Conservation (phyloP, 2,797 vertebrate species). For the Picus viridis region DNA sequence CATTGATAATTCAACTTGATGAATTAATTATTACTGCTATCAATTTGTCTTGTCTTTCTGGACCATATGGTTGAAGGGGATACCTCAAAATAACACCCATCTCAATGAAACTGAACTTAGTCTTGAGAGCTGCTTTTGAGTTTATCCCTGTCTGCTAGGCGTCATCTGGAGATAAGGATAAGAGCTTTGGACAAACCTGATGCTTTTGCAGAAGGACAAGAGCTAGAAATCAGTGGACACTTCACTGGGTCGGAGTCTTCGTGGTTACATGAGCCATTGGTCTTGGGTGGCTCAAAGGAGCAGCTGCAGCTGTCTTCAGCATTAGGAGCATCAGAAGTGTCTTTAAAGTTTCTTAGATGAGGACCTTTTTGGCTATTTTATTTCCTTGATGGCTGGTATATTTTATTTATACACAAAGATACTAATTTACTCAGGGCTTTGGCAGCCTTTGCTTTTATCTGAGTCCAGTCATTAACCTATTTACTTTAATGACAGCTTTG, state of each 20-base stretch:
- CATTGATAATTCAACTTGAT: neutral
- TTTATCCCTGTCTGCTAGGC: neutral
- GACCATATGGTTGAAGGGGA: neutral
- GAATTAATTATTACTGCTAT: slow-evolving; percentile 46
- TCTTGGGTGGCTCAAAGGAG: neutral
- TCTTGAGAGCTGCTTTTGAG: neutral
- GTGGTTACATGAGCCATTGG: neutral
- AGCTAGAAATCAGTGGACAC: neutral
- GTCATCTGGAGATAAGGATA: neutral
- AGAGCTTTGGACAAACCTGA: neutral
- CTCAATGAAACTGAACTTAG: neutral
- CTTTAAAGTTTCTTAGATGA: neutral
- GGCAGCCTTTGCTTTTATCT: slow-evolving; percentile 20
- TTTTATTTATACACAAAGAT: neutral
- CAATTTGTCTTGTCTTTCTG: slow-evolving; percentile 45
- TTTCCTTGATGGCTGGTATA: neutral
- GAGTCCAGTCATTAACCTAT: slow-evolving; percentile 1
- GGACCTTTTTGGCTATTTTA: neutral
- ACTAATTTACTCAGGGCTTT: neutral
- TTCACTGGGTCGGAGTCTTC: neutral
- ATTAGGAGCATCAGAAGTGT: neutral
- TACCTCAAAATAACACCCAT: neutral
- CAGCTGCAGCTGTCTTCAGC: neutral
- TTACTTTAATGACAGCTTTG: slow-evolving; percentile 37
- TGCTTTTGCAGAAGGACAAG: neutral